These are phyloP conservation scores for Hydropsyche betteni DNA, from an alignment of 2,888 invertebrate species.

Conservation along the genomic window DNA sequence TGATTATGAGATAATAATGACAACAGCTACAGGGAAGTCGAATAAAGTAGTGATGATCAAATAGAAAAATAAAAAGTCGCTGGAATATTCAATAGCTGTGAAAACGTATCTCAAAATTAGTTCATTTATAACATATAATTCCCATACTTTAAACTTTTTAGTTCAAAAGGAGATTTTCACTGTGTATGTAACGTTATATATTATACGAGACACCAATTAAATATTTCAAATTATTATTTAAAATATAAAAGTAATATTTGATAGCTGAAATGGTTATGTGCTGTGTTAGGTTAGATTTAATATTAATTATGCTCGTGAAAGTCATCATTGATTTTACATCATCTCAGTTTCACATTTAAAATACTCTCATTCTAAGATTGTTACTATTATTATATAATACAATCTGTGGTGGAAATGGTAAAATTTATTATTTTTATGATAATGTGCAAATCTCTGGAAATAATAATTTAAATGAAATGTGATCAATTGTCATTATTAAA, in stretches of 20 bases:
- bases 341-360: not conserved
- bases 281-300: constrained; percentile 24
- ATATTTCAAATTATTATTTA: too few relatives aligned
- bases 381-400: constrained; percentile 6
- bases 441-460: not conserved
- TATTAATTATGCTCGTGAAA: constrained; percentile 6
- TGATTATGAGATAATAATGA: not conserved
- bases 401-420: not conserved
- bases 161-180: too few relatives aligned
- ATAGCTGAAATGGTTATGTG: constrained; percentile 26
- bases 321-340: not conserved
- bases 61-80: not conserved
- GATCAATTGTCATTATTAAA: constrained; percentile 26
- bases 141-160: too few relatives aligned
- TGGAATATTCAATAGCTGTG: too few relatives aligned
- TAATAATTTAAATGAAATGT: constrained; percentile 13
- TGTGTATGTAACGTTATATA: too few relatives aligned
- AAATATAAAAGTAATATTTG: not conserved
- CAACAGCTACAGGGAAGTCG: constrained; percentile 11
- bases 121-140: too few relatives aligned
- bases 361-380: not conserved
- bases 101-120: too few relatives aligned
- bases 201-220: too few relatives aligned
- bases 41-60: constrained; percentile 13
- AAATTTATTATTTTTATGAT: not conserved